Evolutionary conservation across 2,113 vertebrate species (phyloP).

Genomic region (Hippocampus comes): DNA sequence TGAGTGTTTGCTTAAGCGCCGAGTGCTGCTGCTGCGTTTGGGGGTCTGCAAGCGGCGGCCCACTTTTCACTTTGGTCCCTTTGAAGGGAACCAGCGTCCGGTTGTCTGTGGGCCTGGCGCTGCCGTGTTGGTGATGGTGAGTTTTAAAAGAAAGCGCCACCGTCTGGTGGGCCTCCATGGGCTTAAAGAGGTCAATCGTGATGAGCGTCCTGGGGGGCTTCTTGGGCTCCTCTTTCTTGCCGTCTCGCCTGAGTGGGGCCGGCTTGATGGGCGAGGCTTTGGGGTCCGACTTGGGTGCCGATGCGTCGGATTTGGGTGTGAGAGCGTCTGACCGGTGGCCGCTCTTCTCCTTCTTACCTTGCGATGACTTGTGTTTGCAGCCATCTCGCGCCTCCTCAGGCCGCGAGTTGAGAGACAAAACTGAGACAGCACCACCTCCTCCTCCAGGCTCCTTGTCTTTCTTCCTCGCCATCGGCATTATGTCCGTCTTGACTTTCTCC

Average conservation of each 20-base stretch:
- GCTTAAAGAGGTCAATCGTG: conserved; percentile 71
- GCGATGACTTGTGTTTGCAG: conserved; percentile 56
- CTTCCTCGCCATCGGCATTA: neutral
- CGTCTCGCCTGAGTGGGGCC: conserved; percentile 51
- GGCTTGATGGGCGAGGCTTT: conserved; percentile 24
- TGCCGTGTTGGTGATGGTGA: conserved; percentile 60
- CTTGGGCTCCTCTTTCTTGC: conserved; percentile 62
- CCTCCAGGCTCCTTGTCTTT: conserved; percentile 61
- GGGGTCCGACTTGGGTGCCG: conserved; percentile 6
- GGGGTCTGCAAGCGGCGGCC: conserved; percentile 74
- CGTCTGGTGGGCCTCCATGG: conserved; percentile 62
- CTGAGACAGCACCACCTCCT: conserved; percentile 38
- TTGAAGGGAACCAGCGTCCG: conserved; percentile 64
- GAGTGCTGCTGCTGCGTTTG: conserved; percentile 60
- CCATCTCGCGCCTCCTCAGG: conserved; percentile 54
- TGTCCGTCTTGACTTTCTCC: conserved; percentile 19
- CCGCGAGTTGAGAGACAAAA: conserved; percentile 14
- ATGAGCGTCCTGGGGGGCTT: conserved; percentile 62
- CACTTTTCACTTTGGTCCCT: conserved; percentile 77
- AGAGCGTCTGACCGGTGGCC: conserved; percentile 56
- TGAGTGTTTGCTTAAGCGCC: conserved; percentile 60
- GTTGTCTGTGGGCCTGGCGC: conserved; percentile 56
- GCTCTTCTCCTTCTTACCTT: conserved; percentile 69
- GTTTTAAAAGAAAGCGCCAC: conserved; percentile 53
- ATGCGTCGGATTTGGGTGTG: neutral